These are phyloP conservation scores for Phortica okadai DNA, from an alignment of 2,888 invertebrate genomes.

Conservation along the genomic window DNA sequence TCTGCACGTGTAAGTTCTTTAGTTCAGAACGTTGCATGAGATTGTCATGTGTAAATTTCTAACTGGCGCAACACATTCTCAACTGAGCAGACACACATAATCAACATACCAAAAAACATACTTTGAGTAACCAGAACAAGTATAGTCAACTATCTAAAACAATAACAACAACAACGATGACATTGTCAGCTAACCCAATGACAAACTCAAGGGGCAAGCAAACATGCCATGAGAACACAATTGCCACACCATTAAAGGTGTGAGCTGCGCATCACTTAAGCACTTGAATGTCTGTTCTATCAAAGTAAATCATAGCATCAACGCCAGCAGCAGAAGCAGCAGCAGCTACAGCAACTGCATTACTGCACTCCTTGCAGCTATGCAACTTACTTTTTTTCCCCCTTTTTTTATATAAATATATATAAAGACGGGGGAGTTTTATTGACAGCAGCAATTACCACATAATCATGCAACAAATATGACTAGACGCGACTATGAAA, in stretches of 20 bases:
- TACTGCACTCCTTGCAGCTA: constrained; percentile 15
- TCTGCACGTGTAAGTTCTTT: too few species aligned
- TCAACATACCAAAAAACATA: background rate
- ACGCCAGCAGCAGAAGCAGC: constrained; percentile 41
- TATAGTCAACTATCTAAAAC: background rate
- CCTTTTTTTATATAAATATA: constrained; percentile 39
- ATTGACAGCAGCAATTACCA: constrained; percentile 75
- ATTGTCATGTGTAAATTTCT: background rate
- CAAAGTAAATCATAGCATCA: constrained; percentile 67
- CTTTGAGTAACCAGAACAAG: background rate
- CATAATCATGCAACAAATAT: constrained; percentile 73
- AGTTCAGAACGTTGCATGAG: background rate
- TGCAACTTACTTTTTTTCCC: constrained; percentile 24
- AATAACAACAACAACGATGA: background rate
- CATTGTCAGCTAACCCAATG: constrained; percentile 55
- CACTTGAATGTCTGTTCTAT: constrained; percentile 71
- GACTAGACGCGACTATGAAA: constrained; percentile 42
- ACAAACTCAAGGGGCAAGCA: constrained; percentile 39
- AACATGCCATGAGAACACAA: constrained; percentile 65
- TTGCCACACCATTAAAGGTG: constrained; percentile 71
- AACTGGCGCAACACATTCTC: background rate
- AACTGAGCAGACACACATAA: background rate
- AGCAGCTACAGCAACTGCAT: constrained; percentile 14
- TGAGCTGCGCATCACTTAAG: constrained; percentile 67
- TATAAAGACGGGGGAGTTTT: constrained; percentile 74